Evolutionary conservation across 1,140 invertebrate species (phyloP).

Genomic region (Pseudomyrmex flavicornis): DNA sequence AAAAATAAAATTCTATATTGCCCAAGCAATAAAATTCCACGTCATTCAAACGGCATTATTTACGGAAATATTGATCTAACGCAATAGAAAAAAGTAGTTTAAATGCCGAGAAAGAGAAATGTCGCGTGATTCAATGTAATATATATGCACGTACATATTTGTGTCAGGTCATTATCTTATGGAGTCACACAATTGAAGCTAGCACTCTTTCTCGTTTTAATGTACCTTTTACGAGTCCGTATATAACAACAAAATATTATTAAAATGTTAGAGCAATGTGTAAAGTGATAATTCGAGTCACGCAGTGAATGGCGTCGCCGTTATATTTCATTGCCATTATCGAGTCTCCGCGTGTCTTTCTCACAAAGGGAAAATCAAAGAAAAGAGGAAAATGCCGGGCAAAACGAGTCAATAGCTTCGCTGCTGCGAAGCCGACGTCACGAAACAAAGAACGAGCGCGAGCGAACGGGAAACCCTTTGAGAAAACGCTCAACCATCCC

Average conservation of each 20-base stretch:
- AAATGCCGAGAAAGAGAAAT: slow-evolving; percentile 23
- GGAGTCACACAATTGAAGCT: slow-evolving; percentile 45
- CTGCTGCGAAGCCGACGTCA: slow-evolving; percentile 34
- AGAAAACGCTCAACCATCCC: slow-evolving; percentile 61
- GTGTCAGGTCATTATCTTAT: slow-evolving; percentile 44
- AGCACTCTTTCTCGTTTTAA: slow-evolving; percentile 4
- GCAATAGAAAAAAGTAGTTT: slow-evolving; percentile 1
- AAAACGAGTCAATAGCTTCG: slow-evolving; percentile 56
- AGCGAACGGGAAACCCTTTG: slow-evolving; percentile 61
- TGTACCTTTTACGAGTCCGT: slow-evolving; percentile 24
- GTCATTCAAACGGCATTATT: slow-evolving; percentile 49
- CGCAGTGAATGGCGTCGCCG: slow-evolving; percentile 15
- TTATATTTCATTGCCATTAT: slow-evolving; percentile 59
- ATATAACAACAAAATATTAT: slow-evolving; percentile 32
- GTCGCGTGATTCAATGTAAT: slow-evolving; percentile 28
- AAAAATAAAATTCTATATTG: background rate
- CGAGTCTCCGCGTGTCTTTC: slow-evolving; percentile 57
- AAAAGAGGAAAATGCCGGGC: slow-evolving; percentile 39
- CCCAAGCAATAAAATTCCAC: slow-evolving; percentile 24
- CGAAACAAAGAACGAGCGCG: slow-evolving; percentile 58
- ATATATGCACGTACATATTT: background rate
- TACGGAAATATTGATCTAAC: slow-evolving; percentile 44
- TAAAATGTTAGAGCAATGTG: slow-evolving; percentile 23
- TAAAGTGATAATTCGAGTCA: slow-evolving; percentile 50
- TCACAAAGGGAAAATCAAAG: slow-evolving; percentile 50